Percentiles rank a stretch among this genome's conserved stretches.
Conservation (phyloP, 1,140 invertebrate species). For the Panulirus ornatus region DNA sequence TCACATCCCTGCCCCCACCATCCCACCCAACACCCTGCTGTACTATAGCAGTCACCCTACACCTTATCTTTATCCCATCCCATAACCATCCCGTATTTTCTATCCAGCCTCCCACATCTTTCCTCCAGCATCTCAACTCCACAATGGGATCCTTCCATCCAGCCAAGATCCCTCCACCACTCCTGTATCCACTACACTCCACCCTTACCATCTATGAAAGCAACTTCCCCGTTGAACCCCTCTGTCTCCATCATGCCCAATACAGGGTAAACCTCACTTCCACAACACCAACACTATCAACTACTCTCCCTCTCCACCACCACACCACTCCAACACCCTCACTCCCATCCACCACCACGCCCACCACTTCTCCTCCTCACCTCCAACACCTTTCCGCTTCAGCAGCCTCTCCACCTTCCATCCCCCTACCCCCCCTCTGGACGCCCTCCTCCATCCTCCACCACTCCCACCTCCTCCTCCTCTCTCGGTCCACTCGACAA, state of each 20-base stretch:
- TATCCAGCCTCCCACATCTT: too few species aligned
- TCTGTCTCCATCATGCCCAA: neutral
- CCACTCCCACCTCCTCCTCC: neutral
- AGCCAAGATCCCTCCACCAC: too few species aligned
- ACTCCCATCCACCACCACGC: neutral
- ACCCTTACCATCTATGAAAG: neutral
- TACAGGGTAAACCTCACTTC: neutral
- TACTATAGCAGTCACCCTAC: too few species aligned
- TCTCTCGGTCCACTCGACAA: conserved; percentile 54
- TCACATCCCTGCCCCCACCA: too few species aligned
- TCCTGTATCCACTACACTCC: neutral
- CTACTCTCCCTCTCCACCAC: neutral
- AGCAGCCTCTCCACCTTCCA: neutral
- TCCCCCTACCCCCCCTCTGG: neutral
- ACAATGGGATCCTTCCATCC: neutral
- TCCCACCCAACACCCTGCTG: too few species aligned
- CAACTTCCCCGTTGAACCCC: neutral
- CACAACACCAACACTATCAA: neutral
- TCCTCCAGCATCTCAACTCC: too few species aligned
- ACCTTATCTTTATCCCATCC: neutral
- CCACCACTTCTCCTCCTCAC: neutral
- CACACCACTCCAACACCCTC: neutral
- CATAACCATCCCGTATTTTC: neutral
- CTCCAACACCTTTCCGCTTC: neutral
- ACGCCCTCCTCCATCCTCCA: neutral